These are phyloP conservation scores for Lottia gigantea DNA, from an alignment of 2,888 invertebrate genomes.

Conservation along the genomic window DNA sequence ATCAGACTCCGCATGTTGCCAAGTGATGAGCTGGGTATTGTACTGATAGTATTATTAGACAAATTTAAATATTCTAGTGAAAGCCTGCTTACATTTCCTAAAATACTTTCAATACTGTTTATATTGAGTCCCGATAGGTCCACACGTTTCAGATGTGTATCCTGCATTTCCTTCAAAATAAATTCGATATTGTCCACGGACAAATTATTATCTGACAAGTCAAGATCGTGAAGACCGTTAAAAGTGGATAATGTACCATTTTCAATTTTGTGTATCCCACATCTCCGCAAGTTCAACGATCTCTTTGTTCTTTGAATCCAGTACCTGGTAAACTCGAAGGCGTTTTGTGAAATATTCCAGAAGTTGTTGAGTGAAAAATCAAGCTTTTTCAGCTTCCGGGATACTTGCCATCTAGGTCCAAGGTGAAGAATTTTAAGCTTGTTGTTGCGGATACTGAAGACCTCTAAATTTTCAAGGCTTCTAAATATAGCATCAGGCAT, in stretches of 20 bases:
- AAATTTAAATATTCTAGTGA: slow-evolving; percentile 37
- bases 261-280: slow-evolving; percentile 42
- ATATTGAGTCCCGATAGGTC: slow-evolving; percentile 34
- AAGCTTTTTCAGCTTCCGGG: slow-evolving; percentile 33
- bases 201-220: slow-evolving; percentile 43
- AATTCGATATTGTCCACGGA: slow-evolving; percentile 27
- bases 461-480: slow-evolving; percentile 34
- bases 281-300: slow-evolving; percentile 44
- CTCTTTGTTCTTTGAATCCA: slow-evolving; percentile 40
- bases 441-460: slow-evolving; percentile 48
- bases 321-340: slow-evolving; percentile 36
- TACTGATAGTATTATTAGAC: slow-evolving; percentile 36
- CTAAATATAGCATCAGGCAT: slow-evolving; percentile 39
- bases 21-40: slow-evolving; percentile 31
- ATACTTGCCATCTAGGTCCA: slow-evolving; percentile 41
- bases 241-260: slow-evolving; percentile 32
- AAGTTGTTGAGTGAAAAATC: slow-evolving; percentile 44
- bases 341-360: slow-evolving; percentile 31
- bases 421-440: slow-evolving; percentile 35
- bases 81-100: slow-evolving; percentile 28
- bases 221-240: slow-evolving; percentile 37
- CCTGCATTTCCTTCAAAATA: slow-evolving; percentile 35
- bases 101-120: slow-evolving; percentile 22
- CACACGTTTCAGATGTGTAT: slow-evolving; percentile 25
- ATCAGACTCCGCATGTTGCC: slow-evolving; percentile 33